Evolutionary conservation across 2,888 invertebrate genomes (phyloP).

Genomic region (Drosophila ustulata): DNA sequence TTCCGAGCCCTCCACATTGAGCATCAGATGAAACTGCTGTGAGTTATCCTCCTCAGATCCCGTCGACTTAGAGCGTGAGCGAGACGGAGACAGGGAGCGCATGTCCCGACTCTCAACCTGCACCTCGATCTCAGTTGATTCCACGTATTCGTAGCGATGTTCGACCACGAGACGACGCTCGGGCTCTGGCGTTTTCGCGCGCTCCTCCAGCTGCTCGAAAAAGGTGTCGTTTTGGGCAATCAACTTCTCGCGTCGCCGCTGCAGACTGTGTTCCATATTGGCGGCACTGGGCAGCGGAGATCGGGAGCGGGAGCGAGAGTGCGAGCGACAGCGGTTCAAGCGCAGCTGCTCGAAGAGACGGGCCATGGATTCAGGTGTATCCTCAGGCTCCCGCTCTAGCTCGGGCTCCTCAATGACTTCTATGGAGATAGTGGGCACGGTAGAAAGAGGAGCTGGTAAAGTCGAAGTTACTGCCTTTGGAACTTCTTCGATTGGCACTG

Average conservation of each 20-base stretch:
- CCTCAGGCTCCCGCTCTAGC: conserved; percentile 43
- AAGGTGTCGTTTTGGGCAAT: conserved; percentile 75
- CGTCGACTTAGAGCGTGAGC: conserved; percentile 41
- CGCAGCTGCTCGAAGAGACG: conserved; percentile 68
- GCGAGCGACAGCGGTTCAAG: conserved; percentile 63
- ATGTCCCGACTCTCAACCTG: conserved; percentile 27
- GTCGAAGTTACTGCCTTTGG: neutral
- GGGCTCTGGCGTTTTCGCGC: conserved; percentile 66
- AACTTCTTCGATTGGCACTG: conserved; percentile 20
- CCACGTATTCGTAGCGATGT: conserved; percentile 59
- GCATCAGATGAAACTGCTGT: conserved; percentile 12
- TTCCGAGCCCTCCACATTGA: conserved; percentile 2
- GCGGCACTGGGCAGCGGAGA: conserved; percentile 67
- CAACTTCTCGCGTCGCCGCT: conserved; percentile 64
- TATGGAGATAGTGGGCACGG: conserved; percentile 43
- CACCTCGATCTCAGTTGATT: conserved; percentile 20
- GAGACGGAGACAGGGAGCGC: conserved; percentile 68
- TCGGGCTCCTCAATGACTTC: conserved; percentile 44
- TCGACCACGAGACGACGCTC: conserved; percentile 54
- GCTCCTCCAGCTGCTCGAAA: conserved; percentile 60
- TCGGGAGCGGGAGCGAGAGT: conserved; percentile 64
- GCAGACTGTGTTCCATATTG: conserved; percentile 72
- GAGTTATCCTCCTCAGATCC: conserved; percentile 13
- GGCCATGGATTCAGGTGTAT: conserved; percentile 66
- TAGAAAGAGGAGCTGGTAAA: neutral